phyloP scores from a whole-genome alignment of 2,888 invertebrate genomes.

The Drosophila recens region DNA sequence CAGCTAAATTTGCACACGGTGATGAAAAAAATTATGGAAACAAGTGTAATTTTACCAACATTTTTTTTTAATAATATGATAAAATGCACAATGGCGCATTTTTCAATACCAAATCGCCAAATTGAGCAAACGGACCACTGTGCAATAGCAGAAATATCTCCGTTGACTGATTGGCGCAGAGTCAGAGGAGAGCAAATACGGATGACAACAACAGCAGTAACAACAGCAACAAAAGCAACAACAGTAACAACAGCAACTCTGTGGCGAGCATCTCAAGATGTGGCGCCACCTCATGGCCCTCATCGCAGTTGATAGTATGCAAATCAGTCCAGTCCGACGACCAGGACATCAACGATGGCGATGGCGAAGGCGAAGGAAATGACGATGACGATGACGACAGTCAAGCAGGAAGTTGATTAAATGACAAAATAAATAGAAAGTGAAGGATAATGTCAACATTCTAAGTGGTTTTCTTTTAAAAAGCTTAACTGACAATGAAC shows the following conservation, averaged over 20 bases:
- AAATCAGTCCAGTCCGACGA: slow-evolving; percentile 59
- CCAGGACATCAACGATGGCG: slow-evolving; percentile 14
- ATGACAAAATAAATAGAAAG: slow-evolving; percentile 81
- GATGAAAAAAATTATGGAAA: too few species aligned
- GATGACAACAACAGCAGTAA: slow-evolving; percentile 34
- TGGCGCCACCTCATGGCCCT: slow-evolving; percentile 31
- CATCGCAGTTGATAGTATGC: slow-evolving; percentile 61
- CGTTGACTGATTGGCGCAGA: slow-evolving; percentile 66
- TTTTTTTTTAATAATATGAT: too few species aligned
- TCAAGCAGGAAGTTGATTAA: slow-evolving; percentile 80
- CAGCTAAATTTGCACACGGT: too few species aligned
- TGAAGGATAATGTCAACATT: slow-evolving; percentile 82
- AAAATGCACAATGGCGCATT: too few species aligned
- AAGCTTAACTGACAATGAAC: slow-evolving; percentile 81
- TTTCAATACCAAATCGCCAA: too few species aligned
- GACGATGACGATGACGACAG: slow-evolving; percentile 39
- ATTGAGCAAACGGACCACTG: too few species aligned
- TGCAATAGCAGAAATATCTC: slow-evolving; percentile 4
- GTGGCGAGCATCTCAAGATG: slow-evolving; percentile 69
- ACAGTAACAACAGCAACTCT: slow-evolving; percentile 21
- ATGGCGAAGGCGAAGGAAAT: slow-evolving; percentile 36
- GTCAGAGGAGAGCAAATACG: slow-evolving; percentile 54
- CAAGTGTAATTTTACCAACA: too few species aligned
- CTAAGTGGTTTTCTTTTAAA: slow-evolving; percentile 82
- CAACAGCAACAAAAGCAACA: slow-evolving; percentile 16